Evolutionary conservation across 2,113 vertebrate species (phyloP).

Genomic region (Grallaria varia): DNA sequence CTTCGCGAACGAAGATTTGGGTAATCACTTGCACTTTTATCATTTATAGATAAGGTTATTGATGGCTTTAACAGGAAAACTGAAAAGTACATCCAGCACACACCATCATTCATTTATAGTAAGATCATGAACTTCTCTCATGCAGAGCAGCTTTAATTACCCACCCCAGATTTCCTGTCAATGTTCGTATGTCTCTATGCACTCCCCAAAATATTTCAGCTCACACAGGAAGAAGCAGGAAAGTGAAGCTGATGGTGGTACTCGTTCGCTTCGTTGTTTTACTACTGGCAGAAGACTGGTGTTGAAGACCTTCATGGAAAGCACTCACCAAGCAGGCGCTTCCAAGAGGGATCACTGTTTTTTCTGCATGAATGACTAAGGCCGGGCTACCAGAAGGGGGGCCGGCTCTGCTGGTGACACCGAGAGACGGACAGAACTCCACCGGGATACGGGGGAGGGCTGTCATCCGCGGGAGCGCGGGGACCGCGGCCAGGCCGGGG

Average conservation of each 20-base stretch:
- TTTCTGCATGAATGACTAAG: background rate
- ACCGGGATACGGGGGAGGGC: accelerated
- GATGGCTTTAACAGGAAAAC: background rate
- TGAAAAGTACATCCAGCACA: background rate
- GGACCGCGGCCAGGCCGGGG: background rate
- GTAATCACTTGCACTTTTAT: too few species aligned
- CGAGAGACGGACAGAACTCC: too few species aligned
- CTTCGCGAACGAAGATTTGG: too few species aligned
- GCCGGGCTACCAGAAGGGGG: background rate
- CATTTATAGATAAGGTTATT: too few species aligned
- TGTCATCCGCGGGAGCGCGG: accelerated
- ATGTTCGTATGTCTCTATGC: background rate
- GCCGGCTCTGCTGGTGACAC: background rate
- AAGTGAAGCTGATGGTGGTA: background rate
- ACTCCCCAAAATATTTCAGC: background rate
- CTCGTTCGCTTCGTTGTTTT: background rate
- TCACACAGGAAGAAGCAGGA: background rate
- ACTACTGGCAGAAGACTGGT: background rate
- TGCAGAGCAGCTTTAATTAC: background rate
- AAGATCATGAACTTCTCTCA: background rate
- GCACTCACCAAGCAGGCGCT: accelerated
- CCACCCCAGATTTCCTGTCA: background rate
- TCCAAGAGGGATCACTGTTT: background rate
- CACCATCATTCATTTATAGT: background rate
- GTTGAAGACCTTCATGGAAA: background rate